Conservation (phyloP, 2,797 vertebrate genomes). For the Poeciliopsis infans region DNA sequence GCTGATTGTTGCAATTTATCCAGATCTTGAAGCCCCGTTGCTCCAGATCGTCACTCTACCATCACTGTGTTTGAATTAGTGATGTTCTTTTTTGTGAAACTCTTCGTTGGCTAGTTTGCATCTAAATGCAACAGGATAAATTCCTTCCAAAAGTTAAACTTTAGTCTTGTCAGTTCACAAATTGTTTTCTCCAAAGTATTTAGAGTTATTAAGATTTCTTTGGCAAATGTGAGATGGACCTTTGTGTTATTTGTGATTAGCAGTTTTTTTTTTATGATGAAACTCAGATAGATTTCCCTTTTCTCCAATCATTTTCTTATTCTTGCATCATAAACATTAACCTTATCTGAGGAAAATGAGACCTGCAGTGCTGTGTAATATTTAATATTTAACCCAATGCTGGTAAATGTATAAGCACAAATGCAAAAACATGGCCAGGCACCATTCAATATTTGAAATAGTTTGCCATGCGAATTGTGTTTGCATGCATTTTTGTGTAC, state of each 20-base stretch:
- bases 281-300: not conserved
- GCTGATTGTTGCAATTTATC: not conserved
- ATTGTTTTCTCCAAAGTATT: not conserved
- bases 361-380: conserved; percentile 30
- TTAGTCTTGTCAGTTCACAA: not conserved
- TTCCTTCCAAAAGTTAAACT: not conserved
- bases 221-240: not conserved
- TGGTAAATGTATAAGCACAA: conserved; percentile 30
- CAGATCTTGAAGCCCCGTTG: not conserved
- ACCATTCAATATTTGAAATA: conserved; percentile 25
- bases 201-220: not conserved
- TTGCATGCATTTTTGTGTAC: conserved; percentile 20
- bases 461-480: conserved; percentile 10
- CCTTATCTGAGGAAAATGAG: not conserved
- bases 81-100: not conserved
- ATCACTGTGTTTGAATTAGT: not conserved
- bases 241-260: not conserved
- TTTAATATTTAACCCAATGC: conserved; percentile 53
- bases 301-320: not conserved
- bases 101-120: not conserved
- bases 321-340: not conserved
- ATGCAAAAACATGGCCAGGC: conserved; percentile 7
- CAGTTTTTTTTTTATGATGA: not conserved
- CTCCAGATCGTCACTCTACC: not conserved
- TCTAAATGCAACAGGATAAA: not conserved